These are phyloP conservation scores for Pangasius djambal DNA, from an alignment of 2,797 vertebrate species.

Conservation along the genomic window DNA sequence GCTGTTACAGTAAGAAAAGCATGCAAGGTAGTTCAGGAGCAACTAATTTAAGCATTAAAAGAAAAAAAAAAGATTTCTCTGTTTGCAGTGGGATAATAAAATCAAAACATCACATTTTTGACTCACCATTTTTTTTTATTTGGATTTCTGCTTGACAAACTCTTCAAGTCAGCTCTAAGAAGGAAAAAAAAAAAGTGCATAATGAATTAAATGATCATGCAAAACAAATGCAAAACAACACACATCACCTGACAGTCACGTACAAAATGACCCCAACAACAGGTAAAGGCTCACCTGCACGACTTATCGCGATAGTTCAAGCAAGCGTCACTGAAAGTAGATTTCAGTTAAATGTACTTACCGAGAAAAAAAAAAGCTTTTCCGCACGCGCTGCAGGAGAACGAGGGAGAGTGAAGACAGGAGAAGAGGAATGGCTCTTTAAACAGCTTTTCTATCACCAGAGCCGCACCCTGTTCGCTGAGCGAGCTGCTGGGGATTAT, in stretches of 20 bases:
- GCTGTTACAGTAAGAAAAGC: background rate
- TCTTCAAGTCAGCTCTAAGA: slow-evolving; percentile 2
- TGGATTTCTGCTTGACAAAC: background rate
- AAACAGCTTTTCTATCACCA: background rate
- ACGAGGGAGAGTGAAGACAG: background rate
- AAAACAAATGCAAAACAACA: background rate
- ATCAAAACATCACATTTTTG: background rate
- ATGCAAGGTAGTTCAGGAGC: background rate
- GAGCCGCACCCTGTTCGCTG: background rate
- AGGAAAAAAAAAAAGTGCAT: background rate
- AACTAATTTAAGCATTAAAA: background rate
- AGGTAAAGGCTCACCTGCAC: background rate
- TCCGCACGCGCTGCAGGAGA: background rate
- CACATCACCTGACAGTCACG: background rate
- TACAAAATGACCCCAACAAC: too few species aligned
- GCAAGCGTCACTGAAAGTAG: background rate
- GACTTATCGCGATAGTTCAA: background rate
- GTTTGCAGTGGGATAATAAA: background rate
- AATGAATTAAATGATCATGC: background rate
- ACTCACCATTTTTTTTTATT: slow-evolving; percentile 3
- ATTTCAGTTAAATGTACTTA: background rate
- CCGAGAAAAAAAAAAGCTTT: background rate
- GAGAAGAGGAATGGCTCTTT: background rate
- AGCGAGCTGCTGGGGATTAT: background rate
- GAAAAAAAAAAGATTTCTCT: background rate